phyloP scores from a whole-genome alignment of 2,888 invertebrate species.

The Phyllotreta striolata region DNA sequence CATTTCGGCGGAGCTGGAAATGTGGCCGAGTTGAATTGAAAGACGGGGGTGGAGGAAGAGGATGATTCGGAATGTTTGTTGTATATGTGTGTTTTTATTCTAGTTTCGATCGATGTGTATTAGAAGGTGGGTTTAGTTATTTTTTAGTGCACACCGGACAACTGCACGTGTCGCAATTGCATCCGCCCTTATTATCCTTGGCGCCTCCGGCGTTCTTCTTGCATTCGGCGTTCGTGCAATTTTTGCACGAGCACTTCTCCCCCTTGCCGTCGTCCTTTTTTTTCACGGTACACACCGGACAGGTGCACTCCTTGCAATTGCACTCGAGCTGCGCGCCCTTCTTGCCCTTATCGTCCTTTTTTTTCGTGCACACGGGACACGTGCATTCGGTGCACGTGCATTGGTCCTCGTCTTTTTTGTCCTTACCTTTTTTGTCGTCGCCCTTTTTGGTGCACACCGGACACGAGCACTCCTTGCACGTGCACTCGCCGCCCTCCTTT shows the following conservation, averaged over 20 bases:
- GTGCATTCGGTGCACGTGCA: constrained; percentile 9
- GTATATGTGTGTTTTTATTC: too few species aligned
- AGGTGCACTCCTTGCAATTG: background rate
- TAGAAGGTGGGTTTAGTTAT: background rate
- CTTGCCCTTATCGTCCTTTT: constrained; percentile 1
- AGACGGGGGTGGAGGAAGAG: too few species aligned
- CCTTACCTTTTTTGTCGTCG: background rate
- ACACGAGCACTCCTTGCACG: background rate
- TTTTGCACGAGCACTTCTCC: too few species aligned
- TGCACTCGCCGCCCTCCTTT: constrained; percentile 2
- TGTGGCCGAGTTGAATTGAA: too few species aligned
- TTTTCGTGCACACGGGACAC: constrained; percentile 12
- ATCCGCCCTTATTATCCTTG: background rate
- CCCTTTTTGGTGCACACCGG: constrained; percentile 6
- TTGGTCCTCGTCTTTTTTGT: background rate
- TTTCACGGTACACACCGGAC: constrained; percentile 1
- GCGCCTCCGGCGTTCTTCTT: background rate
- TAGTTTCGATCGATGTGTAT: too few species aligned
- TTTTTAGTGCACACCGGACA: constrained; percentile 9
- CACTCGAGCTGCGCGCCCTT: background rate
- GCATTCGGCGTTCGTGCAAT: too few species aligned
- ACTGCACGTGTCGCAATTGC: background rate
- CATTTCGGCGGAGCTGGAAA: too few species aligned
- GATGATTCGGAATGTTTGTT: too few species aligned
- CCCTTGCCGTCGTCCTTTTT: too few species aligned